Conservation (phyloP, 2,113 vertebrate genomes). For the Carollia perspicillata region DNA sequence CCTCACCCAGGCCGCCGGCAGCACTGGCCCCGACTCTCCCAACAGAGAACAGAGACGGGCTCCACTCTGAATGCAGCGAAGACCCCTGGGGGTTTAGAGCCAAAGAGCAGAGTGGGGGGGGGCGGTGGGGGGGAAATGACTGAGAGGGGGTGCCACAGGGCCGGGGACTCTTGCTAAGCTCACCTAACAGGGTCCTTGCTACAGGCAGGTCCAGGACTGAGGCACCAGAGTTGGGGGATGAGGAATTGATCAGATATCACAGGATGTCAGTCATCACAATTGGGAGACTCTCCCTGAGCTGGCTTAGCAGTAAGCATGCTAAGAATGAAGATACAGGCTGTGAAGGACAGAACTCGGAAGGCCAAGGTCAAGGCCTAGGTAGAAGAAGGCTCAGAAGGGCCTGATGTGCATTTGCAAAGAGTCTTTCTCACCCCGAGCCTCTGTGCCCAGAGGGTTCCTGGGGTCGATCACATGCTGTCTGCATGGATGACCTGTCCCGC, state of each 20-base stretch:
- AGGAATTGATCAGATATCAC: not conserved
- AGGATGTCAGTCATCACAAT: no score
- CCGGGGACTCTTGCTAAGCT: not conserved
- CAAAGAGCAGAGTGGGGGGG: not conserved
- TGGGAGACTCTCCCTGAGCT: not conserved
- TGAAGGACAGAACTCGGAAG: not conserved
- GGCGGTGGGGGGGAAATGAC: not conserved
- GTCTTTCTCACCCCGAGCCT: not conserved
- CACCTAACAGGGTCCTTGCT: not conserved
- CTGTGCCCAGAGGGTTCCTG: not conserved
- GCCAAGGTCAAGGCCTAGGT: not conserved
- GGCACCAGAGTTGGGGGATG: not conserved
- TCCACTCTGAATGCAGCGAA: accelerated
- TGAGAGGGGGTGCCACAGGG: not conserved
- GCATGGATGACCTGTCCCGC: not conserved
- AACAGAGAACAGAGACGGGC: not conserved
- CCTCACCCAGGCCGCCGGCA: not conserved
- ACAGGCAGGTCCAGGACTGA: not conserved
- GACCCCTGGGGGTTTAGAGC: not conserved
- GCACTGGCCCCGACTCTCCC: not conserved
- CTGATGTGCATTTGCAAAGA: accelerated
- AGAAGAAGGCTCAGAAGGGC: not conserved
- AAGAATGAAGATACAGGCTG: no score
- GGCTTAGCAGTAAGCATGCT: no score
- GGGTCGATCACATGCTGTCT: no score